Evolutionary conservation across 2,888 invertebrate species (phyloP).

Genomic region (Poecilobothrus nobilitatus): DNA sequence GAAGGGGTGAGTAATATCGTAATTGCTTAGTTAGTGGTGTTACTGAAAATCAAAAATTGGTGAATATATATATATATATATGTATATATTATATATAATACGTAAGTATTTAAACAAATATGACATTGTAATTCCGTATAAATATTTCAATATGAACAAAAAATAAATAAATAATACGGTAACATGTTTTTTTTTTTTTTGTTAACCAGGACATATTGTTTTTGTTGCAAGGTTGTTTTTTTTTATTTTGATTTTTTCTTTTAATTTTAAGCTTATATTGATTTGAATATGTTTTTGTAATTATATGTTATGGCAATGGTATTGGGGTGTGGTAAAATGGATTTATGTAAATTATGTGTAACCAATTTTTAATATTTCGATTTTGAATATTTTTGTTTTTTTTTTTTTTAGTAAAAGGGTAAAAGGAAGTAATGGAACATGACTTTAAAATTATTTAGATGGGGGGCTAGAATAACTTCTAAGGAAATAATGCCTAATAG

Average conservation of each 20-base stretch:
- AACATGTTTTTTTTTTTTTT: not conserved
- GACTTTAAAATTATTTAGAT: too few species aligned
- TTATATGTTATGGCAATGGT: not conserved
- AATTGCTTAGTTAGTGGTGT: too few species aligned
- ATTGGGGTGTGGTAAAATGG: not conserved
- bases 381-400: not conserved
- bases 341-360: not conserved
- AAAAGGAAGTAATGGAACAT: too few species aligned
- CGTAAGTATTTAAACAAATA: too few species aligned
- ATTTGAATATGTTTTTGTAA: too few species aligned
- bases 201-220: not conserved
- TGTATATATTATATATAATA: too few species aligned
- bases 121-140: too few species aligned
- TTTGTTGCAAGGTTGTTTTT: not conserved
- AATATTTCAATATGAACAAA: not conserved
- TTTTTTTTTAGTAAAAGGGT: not conserved
- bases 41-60: too few species aligned
- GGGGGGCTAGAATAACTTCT: too few species aligned
- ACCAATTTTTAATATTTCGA: not conserved
- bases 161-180: not conserved
- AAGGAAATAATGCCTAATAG: too few species aligned
- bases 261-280: not conserved
- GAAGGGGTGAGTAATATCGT: too few species aligned
- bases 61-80: too few species aligned
- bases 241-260: not conserved